Percentiles rank a stretch among this genome's conserved stretches.
Evolutionary conservation across 2,888 invertebrate genomes (phyloP).

Genomic region (Aethes cnicana): DNA sequence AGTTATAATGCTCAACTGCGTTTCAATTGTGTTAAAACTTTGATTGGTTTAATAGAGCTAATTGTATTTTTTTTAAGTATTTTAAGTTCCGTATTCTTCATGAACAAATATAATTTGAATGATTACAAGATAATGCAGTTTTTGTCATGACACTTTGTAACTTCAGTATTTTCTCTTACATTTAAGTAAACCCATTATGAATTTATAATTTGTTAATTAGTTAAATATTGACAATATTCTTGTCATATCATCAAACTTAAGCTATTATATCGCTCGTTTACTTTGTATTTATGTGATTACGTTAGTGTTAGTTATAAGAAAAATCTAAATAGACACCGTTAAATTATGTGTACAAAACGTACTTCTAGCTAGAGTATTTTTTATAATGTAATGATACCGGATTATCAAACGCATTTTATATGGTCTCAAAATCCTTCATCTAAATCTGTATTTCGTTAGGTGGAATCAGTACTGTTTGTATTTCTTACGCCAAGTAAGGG

Average conservation of each 20-base stretch:
- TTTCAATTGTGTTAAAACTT: constrained; percentile 1
- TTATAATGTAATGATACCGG: constrained; percentile 15
- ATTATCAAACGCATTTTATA: no score
- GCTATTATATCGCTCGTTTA: background rate
- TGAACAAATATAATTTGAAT: constrained; percentile 16
- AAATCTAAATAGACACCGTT: constrained; percentile 9
- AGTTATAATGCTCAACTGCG: constrained; percentile 20
- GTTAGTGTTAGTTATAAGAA: constrained; percentile 6
- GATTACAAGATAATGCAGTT: background rate
- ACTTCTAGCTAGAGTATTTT: constrained; percentile 12
- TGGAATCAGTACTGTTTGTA: constrained; percentile 58
- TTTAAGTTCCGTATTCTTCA: no score
- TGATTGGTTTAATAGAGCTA: constrained; percentile 6
- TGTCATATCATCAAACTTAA: constrained; percentile 16
- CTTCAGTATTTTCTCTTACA: constrained; percentile 14
- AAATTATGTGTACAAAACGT: constrained; percentile 15
- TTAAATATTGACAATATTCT: constrained; percentile 2
- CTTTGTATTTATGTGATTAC: constrained; percentile 19
- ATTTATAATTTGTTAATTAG: constrained; percentile 9
- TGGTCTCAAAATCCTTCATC: no score
- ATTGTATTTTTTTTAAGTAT: constrained; percentile 6
- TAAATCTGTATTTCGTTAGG: no score
- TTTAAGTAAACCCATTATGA: background rate
- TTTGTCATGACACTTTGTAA: background rate
- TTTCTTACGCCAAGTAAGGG: constrained; percentile 47